Conservation (phyloP, 2,113 vertebrate species). For the Malurus melanocephalus region DNA sequence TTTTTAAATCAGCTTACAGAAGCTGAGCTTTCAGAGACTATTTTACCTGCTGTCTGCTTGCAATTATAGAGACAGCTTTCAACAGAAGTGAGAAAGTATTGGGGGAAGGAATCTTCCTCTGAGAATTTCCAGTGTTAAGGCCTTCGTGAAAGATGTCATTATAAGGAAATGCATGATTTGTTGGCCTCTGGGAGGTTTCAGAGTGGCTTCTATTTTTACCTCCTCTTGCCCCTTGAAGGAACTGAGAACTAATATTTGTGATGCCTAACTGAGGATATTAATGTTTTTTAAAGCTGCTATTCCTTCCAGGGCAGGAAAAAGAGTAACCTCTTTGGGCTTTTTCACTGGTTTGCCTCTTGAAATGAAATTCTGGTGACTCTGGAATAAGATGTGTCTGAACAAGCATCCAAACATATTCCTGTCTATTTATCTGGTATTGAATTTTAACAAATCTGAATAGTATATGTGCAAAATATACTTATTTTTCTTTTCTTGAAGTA, state of each 20-base stretch:
- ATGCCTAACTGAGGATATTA: constrained; percentile 17
- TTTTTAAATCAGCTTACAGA: background rate
- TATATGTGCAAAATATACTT: background rate
- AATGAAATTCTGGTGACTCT: constrained; percentile 6
- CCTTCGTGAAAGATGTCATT: constrained; percentile 48
- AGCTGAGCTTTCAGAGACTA: background rate
- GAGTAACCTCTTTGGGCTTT: background rate
- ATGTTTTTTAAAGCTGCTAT: constrained; percentile 22
- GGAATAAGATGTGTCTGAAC: background rate
- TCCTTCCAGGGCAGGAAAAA: constrained; percentile 6
- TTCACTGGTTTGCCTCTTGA: background rate
- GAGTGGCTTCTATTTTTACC: constrained; percentile 56
- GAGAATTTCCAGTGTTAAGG: constrained; percentile 35
- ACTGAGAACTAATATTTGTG: constrained; percentile 23
- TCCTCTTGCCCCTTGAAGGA: constrained; percentile 40
- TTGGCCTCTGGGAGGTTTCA: constrained; percentile 17
- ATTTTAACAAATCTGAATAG: background rate
- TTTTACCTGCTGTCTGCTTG: background rate
- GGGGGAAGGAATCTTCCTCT: background rate
- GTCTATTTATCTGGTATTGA: background rate
- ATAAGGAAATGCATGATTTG: constrained; percentile 51
- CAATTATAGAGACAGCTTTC: constrained; percentile 21
- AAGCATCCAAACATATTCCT: background rate
- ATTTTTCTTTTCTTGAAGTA: background rate
- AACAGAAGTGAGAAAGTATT: constrained; percentile 14